phyloP scores from a whole-genome alignment of 2,797 vertebrate species.

The Chaetophractus vellerosus region DNA sequence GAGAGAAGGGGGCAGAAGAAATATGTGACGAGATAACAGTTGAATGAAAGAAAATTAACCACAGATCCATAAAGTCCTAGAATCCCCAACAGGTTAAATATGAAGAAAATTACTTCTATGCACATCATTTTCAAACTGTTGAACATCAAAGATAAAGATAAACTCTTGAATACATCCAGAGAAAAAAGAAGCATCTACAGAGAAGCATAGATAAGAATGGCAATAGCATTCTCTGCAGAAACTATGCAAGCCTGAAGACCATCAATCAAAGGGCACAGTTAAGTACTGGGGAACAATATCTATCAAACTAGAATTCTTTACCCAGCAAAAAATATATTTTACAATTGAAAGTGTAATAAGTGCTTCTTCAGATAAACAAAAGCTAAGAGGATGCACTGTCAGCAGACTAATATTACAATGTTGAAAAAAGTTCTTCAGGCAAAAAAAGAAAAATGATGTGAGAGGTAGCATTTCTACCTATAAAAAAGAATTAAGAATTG shows the following conservation, averaged over 20 bases:
- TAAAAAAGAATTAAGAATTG: background rate
- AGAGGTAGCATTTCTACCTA: background rate
- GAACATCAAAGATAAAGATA: background rate
- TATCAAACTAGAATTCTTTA: background rate
- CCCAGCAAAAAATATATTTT: background rate
- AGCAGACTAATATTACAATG: background rate
- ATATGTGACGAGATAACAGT: background rate
- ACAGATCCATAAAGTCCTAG: background rate
- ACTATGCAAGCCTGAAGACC: no score
- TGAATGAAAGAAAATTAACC: no score
- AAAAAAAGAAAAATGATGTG: background rate
- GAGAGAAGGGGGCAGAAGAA: background rate
- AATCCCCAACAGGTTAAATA: background rate
- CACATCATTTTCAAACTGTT: no score
- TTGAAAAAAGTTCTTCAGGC: background rate
- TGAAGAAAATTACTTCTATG: no score
- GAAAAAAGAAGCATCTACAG: background rate
- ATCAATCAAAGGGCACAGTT: rapidly evolving
- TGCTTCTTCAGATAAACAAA: background rate
- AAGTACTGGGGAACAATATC: background rate
- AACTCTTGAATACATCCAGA: rapidly evolving
- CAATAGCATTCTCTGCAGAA: background rate
- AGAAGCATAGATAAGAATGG: background rate
- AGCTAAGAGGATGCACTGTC: background rate
- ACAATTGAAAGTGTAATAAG: background rate